phyloP scores from a whole-genome alignment of 2,888 invertebrate species.

The Hyles lineata region DNA sequence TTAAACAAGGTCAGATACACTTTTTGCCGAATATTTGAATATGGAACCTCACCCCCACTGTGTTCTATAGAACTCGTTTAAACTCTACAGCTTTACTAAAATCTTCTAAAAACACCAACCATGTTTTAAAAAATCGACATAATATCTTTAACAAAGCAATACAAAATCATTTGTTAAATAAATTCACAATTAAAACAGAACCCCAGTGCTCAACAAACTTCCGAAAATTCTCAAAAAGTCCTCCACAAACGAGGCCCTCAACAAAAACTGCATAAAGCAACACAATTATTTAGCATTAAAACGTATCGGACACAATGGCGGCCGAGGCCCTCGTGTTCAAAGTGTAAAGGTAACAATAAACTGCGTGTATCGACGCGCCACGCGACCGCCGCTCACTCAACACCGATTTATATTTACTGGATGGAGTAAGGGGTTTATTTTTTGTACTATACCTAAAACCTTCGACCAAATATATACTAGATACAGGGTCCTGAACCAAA shows the following conservation, averaged over 20 bases:
- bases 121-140: too few relatives aligned
- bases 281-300: constrained; percentile 30
- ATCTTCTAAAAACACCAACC: too few relatives aligned
- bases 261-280: constrained; percentile 26
- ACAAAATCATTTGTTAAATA: neutral
- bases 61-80: too few relatives aligned
- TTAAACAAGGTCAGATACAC: too few relatives aligned
- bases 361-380: constrained; percentile 34
- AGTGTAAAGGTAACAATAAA: constrained; percentile 34
- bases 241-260: constrained; percentile 18
- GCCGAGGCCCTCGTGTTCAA: constrained; percentile 25
- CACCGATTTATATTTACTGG: neutral
- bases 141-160: neutral
- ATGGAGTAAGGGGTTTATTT: neutral
- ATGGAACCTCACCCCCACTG: too few relatives aligned
- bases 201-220: neutral
- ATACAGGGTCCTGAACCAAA: too few relatives aligned
- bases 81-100: too few relatives aligned
- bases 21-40: too few relatives aligned
- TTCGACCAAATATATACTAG: too few relatives aligned
- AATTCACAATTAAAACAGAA: neutral
- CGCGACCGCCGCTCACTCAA: constrained; percentile 22
- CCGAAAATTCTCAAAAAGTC: constrained; percentile 8
- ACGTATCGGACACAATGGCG: constrained; percentile 30
- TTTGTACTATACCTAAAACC: neutral